Base-by-base conservation (phyloP, 1,140 invertebrate species). In the Calephelis virginiensis region DNA sequence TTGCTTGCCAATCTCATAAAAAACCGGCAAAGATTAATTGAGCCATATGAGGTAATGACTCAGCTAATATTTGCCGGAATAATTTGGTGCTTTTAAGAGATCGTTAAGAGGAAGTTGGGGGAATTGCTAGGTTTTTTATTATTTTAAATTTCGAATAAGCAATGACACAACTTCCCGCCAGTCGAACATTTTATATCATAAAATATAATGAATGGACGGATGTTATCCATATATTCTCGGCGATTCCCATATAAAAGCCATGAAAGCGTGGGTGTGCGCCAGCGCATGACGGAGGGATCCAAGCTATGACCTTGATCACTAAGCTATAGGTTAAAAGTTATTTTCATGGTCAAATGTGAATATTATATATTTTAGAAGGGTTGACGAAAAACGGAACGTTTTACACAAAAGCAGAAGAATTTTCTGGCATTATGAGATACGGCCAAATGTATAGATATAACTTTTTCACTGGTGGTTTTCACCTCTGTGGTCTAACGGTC, bases 241-340 rank as follows among this genome's bases (percentile, higher is more conserved):
- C 43, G 37, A 61, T 61, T 65, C 63, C 63, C 38, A 53, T 65
- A 65, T 65, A 65, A 65, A 61, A 61, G 60, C 9, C 60, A 61
- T 61, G 60, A 45, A 65, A 65, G 50, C 40, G 53, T 67, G 60
- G 59, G 56, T 66, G 65, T 48, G 65, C 65, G 28, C 43, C 59
- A 37, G 65, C 56, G 65, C 65, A 60, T 49, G 59, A 61, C 65
- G 56, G 56, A 66, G 63, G 63, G 63, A 64, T 17, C 50, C 9
- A 53, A 28, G 28, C 17, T 38, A 49, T 50, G 63, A 50, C 63
- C 63, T 64, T 64, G 63, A 61, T 61, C 60, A 61, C 50, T 5
- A 53, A 53, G 50, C 17, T 10, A 53, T 53, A 53, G 50, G 50
- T 53, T 53, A 53, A 53, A 53, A 17, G 50, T 53, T 53, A 28